A percentile compares a stretch with the other conserved stretches of the same genome.
Evolutionary conservation across 1,140 invertebrate species (phyloP).

Genomic region (Zophobas morio): DNA sequence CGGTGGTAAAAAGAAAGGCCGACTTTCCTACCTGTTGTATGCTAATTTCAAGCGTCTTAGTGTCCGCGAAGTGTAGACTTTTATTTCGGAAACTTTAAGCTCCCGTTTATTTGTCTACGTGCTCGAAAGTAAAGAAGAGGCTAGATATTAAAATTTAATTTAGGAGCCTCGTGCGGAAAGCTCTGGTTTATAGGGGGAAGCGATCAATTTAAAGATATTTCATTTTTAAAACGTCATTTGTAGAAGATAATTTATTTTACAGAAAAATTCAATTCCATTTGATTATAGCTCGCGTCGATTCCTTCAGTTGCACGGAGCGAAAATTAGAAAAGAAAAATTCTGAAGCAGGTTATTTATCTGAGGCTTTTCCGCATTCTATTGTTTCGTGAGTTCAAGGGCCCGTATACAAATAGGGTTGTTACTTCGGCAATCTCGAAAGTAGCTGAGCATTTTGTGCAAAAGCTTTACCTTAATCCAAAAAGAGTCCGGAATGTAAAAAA

Average conservation of each 20-base stretch:
- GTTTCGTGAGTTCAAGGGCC: conserved; percentile 28
- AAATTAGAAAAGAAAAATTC: conserved; percentile 19
- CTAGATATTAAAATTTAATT: conserved; percentile 61
- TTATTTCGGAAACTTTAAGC: conserved; percentile 51
- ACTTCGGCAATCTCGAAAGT: conserved; percentile 32
- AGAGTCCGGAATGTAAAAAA: background rate
- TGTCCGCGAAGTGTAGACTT: conserved; percentile 51
- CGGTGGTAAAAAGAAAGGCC: background rate
- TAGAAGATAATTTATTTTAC: conserved; percentile 27
- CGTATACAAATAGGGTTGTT: conserved; percentile 37
- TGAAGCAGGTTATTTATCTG: conserved; percentile 17
- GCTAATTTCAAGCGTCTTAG: conserved; percentile 55
- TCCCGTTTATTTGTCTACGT: conserved; percentile 51
- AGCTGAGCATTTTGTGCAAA: conserved; percentile 19
- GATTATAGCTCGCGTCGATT: conserved; percentile 10
- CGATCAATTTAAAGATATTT: conserved; percentile 32
- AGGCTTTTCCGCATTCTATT: conserved; percentile 26
- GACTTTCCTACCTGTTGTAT: conserved; percentile 52
- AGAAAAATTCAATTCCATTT: conserved; percentile 37
- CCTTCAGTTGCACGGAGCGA: conserved; percentile 15
- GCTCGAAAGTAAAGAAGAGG: conserved; percentile 42
- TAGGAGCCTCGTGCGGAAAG: conserved; percentile 31
- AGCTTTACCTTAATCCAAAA: conserved; percentile 27
- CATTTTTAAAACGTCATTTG: conserved; percentile 32
- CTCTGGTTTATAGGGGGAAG: conserved; percentile 29